Base-by-base conservation (phyloP, 2,113 vertebrate species). In the Telmatochromis brichardi region DNA sequence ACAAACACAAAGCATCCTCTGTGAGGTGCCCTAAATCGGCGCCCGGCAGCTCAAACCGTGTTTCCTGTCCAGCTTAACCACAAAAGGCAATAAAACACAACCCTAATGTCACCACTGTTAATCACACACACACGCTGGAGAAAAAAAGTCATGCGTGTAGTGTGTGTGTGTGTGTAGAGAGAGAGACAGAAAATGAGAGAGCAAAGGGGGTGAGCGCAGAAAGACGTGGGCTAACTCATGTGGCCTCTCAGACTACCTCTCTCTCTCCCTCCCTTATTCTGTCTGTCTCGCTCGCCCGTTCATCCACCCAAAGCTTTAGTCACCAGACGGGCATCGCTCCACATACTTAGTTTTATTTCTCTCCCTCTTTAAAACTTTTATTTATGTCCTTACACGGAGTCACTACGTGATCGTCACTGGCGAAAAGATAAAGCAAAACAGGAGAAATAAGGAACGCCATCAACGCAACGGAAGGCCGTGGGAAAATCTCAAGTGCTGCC, bases 1-100 rank as follows among this genome's bases (percentile, higher is more conserved):
- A 80, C 92, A 88, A 89, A 91, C 95, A 97, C 95, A 97, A 96
- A 97, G 92, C 86, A 89, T 94, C 88, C 95, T 97, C 95, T 97
- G 94, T 97, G 95, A 95, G 92, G 93, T 88, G 90, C 91, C 89
- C 94, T 94, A 94, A 94, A 94, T 92, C 83, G 90, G 94, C 21
- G n/a, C 86, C 93, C 89, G 21, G 93, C 91, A 92, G 82, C 96
- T 93, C 94, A 93, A 94, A 86, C 88, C 84, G 28, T 94, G 40
- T 68, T 96, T 96, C 93, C 96, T 95, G 90, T 94, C 95, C 93
- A 92, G 89, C 80, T 85, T 90, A 90, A 90, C 95, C 94, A 93
- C 86, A 96, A 96, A 96, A 95, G 90, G 89, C 87, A 96, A 94
- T 91, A 96, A 95, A 86, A 80, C 90, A 96, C 92, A 92, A 80